phyloP scores from a whole-genome alignment of 2,888 invertebrate genomes.

The Nomada fabriciana region DNA sequence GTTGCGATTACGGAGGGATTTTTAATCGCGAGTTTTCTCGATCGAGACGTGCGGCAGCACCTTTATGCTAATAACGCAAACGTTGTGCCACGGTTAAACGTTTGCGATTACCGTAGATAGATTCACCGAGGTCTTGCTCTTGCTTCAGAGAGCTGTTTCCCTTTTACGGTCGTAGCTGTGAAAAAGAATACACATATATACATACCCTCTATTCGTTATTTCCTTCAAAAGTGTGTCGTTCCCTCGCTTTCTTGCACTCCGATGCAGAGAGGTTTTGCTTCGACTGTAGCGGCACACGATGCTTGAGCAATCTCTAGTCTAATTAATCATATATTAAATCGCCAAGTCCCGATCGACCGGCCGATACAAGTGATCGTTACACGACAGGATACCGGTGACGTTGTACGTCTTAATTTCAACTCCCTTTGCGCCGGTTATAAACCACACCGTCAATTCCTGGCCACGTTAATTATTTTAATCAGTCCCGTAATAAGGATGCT shows the following conservation, averaged over 20 bases:
- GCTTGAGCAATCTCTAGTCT: constrained; percentile 32
- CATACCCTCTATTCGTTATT: neutral
- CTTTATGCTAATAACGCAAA: constrained; percentile 57
- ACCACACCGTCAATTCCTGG: constrained; percentile 34
- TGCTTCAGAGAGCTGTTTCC: constrained; percentile 27
- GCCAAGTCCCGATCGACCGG: constrained; percentile 1
- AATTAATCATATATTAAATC: constrained; percentile 43
- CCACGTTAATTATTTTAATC: constrained; percentile 72
- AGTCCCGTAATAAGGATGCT: constrained; percentile 72
- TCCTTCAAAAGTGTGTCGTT: neutral
- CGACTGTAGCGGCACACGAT: neutral
- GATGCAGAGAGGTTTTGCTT: neutral
- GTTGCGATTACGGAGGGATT: neutral
- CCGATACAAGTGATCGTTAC: constrained; percentile 43
- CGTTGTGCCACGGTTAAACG: constrained; percentile 36
- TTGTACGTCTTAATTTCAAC: neutral
- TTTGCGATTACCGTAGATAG: constrained; percentile 29
- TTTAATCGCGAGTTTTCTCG: constrained; percentile 48
- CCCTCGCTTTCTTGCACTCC: no score
- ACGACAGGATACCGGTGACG: constrained; percentile 4
- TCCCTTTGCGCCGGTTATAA: neutral
- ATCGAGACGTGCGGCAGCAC: constrained; percentile 50
- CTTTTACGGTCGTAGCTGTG: constrained; percentile 5
- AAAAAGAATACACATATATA: neutral
- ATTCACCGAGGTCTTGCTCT: constrained; percentile 26